Evolutionary conservation across 2,113 vertebrate species (phyloP).

Genomic region (Callospermophilus lateralis): DNA sequence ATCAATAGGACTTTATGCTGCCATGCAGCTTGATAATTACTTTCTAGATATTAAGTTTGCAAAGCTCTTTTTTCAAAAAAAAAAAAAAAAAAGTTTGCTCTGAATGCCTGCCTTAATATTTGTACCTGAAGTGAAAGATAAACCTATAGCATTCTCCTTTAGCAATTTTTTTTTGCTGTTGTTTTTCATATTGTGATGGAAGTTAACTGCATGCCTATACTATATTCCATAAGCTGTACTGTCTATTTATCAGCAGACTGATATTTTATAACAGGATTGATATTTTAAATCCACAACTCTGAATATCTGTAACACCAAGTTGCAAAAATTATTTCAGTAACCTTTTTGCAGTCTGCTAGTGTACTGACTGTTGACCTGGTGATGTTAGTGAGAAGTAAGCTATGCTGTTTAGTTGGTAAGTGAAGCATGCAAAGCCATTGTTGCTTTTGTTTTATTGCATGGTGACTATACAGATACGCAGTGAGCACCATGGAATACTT

Average conservation of each 20-base stretch:
- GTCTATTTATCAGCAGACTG: slow-evolving; percentile 48
- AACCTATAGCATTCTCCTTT: background rate
- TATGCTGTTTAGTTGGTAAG: slow-evolving; percentile 48
- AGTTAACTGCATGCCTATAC: background rate
- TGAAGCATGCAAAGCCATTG: background rate
- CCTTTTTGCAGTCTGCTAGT: background rate
- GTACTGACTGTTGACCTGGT: slow-evolving; percentile 35
- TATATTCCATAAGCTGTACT: slow-evolving; percentile 12
- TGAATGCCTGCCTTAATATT: slow-evolving; percentile 39
- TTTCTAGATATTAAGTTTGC: slow-evolving; percentile 76
- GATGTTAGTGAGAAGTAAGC: fast-evolving
- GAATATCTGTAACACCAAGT: background rate
- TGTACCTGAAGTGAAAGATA: background rate
- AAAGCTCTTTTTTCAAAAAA: slow-evolving; percentile 57
- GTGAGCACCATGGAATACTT: slow-evolving; percentile 32
- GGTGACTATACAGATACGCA: slow-evolving; percentile 14
- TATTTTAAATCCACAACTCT: slow-evolving; percentile 47
- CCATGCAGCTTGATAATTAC: slow-evolving; percentile 79
- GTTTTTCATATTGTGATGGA: slow-evolving; percentile 11
- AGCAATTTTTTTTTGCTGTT: background rate
- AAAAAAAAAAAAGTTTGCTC: background rate
- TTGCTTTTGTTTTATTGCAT: slow-evolving; percentile 63
- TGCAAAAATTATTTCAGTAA: slow-evolving; percentile 16
- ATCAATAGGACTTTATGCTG: slow-evolving; percentile 70
- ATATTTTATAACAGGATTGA: slow-evolving; percentile 58